phyloP scores from a whole-genome alignment of 2,113 vertebrate species.

The Hypocryptadius cinnamomeus region DNA sequence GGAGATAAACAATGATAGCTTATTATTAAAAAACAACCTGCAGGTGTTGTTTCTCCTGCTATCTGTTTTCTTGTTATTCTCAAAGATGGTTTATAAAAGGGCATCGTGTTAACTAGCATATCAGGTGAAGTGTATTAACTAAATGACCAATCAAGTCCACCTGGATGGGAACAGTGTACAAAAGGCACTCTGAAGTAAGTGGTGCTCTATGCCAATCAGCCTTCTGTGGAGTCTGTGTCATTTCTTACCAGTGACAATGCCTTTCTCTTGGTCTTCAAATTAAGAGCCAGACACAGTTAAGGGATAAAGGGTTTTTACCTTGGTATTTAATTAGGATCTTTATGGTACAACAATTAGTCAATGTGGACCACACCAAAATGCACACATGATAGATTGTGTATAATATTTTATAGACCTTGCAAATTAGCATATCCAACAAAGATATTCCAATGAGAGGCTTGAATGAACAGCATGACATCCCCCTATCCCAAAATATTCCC shows the following conservation, averaged over 20 bases:
- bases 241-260: background rate
- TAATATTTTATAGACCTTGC: background rate
- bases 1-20: background rate
- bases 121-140: background rate
- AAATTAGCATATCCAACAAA: background rate
- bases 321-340: background rate
- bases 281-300: background rate
- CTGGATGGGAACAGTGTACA: background rate
- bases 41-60: background rate
- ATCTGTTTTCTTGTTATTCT: background rate
- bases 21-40: background rate
- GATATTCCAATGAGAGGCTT: background rate
- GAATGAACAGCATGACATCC: no score
- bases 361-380: background rate
- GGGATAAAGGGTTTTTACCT: background rate
- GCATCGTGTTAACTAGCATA: background rate
- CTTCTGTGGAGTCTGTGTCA: background rate
- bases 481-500: background rate
- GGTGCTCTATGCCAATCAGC: background rate
- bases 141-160: background rate
- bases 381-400: fast-evolving
- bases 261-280: background rate
- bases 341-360: background rate
- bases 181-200: background rate
- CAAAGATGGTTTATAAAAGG: background rate